phyloP scores from a whole-genome alignment of 2,888 invertebrate species.

The Neoitamus cyanurus region DNA sequence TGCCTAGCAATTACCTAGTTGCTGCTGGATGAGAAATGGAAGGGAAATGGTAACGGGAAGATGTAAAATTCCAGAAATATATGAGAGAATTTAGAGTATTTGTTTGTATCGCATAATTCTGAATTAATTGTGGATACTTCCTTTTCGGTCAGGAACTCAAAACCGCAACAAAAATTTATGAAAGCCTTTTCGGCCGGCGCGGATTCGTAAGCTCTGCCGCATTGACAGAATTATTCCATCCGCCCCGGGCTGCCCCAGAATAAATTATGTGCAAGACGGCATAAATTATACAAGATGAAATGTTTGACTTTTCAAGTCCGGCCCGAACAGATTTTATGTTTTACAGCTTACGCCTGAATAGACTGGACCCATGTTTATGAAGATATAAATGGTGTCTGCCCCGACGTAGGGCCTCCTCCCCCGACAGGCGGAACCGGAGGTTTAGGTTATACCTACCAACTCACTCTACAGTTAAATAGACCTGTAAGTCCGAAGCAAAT shows the following conservation, averaged over 20 bases:
- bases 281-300: background rate
- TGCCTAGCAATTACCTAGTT: background rate
- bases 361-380: background rate
- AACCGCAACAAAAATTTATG: slow-evolving; percentile 26
- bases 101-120: background rate
- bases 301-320: background rate
- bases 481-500: background rate
- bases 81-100: background rate
- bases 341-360: background rate
- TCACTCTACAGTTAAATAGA: background rate
- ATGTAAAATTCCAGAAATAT: background rate
- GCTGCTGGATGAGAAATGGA: background rate
- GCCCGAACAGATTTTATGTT: slow-evolving; percentile 6
- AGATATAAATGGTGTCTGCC: background rate
- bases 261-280: background rate
- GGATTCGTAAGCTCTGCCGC: background rate
- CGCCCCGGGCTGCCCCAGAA: background rate
- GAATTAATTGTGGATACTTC: background rate
- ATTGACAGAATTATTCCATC: slow-evolving; percentile 10
- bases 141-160: background rate
- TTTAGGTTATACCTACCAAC: background rate
- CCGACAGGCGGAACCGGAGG: background rate
- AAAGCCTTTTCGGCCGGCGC: background rate
- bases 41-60: background rate
- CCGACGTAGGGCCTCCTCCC: background rate